These are phyloP conservation scores for Acrocephalus scirpaceus DNA, from an alignment of 2,797 vertebrate genomes.

Conservation along the genomic window DNA sequence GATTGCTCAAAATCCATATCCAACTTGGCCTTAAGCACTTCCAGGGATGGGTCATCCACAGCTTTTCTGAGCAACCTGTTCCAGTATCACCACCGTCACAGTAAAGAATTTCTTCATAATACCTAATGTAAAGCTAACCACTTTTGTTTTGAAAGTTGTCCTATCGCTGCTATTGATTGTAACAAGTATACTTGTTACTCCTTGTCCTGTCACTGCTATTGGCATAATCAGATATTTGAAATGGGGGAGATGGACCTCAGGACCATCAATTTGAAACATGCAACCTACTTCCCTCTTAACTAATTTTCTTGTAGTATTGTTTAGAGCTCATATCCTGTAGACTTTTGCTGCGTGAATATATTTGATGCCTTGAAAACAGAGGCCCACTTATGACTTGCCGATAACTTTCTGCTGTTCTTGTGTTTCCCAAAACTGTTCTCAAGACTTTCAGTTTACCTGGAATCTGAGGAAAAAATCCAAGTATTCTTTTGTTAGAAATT, in stretches of 20 bases:
- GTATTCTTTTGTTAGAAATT: neutral
- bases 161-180: neutral
- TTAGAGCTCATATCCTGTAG: neutral
- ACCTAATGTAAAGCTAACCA: neutral
- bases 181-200: neutral
- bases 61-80: neutral
- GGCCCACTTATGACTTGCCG: neutral
- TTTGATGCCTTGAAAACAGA: neutral
- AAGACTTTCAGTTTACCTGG: neutral
- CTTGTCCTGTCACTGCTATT: neutral
- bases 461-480: neutral
- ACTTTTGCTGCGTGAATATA: neutral
- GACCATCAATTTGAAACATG: neutral
- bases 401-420: neutral
- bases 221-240: neutral
- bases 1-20: neutral
- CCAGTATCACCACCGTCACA: neutral
- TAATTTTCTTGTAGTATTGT: neutral
- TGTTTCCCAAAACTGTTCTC: neutral
- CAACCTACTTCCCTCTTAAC: neutral
- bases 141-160: neutral
- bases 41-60: neutral
- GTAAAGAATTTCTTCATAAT: neutral
- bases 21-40: neutral
- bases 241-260: neutral